These are phyloP conservation scores for Geococcyx californianus DNA, from an alignment of 2,113 vertebrate species.

Conservation along the genomic window DNA sequence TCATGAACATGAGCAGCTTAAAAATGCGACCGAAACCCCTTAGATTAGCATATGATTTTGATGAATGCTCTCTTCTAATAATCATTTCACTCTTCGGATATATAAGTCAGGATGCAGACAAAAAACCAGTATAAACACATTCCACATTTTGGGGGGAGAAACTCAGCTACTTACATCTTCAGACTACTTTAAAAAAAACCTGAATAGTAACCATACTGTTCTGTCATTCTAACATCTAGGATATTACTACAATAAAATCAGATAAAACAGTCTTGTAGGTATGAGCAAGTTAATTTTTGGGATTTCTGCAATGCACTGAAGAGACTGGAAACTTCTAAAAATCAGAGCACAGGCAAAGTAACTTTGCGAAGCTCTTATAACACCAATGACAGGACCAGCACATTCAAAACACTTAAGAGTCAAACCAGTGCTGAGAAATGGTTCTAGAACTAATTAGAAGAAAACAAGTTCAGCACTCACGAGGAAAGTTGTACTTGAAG, in stretches of 20 bases:
- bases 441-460: not conserved
- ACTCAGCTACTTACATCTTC: not conserved
- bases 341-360: not conserved
- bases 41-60: not conserved
- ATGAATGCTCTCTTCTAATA: not conserved
- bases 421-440: not conserved
- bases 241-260: not conserved
- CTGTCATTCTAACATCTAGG: not conserved
- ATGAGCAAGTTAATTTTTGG: not conserved
- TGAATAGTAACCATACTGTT: not conserved
- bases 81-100: not conserved
- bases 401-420: not conserved
- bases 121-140: not conserved
- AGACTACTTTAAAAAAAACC: not conserved
- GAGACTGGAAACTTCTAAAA: not conserved
- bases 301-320: not conserved
- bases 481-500: constrained; percentile 92
- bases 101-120: not conserved
- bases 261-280: not conserved
- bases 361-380: not conserved
- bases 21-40: not conserved
- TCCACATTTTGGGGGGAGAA: not conserved
- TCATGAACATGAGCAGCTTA: not conserved
- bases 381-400: not conserved
- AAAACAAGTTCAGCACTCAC: constrained; percentile 75